Evolutionary conservation across 2,113 vertebrate species (phyloP).

Genomic region (Dendrocopos noguchii): DNA sequence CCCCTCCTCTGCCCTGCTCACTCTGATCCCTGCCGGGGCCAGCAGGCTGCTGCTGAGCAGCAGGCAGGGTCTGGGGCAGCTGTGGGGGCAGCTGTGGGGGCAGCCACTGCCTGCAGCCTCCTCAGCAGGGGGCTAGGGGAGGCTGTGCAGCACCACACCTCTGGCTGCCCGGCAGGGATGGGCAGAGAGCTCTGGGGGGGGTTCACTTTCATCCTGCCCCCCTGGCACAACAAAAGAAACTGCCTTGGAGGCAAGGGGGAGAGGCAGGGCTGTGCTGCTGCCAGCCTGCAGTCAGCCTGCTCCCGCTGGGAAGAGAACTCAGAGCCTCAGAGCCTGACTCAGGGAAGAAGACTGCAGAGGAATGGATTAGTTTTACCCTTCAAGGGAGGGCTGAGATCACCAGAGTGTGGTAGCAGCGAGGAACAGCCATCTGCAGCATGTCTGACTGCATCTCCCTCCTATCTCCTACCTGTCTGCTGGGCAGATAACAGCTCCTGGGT

Average conservation of each 20-base stretch:
- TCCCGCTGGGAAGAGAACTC: neutral
- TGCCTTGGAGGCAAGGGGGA: neutral
- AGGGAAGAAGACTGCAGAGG: neutral
- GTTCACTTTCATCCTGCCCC: neutral
- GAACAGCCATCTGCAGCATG: neutral
- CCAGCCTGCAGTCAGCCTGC: neutral
- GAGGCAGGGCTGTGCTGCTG: neutral
- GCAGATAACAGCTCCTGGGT: neutral
- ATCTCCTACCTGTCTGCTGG: neutral
- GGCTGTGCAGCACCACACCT: neutral
- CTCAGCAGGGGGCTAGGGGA: neutral
- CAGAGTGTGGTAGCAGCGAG: neutral
- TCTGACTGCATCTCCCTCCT: neutral
- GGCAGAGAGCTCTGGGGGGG: neutral
- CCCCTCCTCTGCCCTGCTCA: neutral
- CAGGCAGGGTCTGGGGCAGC: too few species aligned
- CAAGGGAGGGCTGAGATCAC: neutral
- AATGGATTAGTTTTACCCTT: neutral
- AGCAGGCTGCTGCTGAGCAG: too few species aligned
- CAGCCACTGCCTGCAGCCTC: neutral
- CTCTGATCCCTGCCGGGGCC: neutral
- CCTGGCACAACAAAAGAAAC: neutral
- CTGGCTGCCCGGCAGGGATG: neutral
- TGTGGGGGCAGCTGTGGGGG: too few species aligned
- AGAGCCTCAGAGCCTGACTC: neutral